phyloP scores from a whole-genome alignment of 1,140 invertebrate genomes.

The Teleopsis dalmanni region DNA sequence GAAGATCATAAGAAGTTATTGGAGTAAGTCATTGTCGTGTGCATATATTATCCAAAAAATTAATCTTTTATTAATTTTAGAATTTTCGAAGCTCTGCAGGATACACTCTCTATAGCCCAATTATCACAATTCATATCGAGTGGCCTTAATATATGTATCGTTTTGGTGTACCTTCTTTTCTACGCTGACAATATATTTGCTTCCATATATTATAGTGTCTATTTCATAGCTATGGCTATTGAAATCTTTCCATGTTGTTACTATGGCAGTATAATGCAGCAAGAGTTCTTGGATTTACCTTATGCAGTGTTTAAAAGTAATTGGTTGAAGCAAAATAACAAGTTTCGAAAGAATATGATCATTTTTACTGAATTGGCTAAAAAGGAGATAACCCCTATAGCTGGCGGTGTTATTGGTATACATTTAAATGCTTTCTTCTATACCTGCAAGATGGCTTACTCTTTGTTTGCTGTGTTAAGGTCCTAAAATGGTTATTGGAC shows the following conservation, averaged over 20 bases:
- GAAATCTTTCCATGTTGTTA: conserved; percentile 8
- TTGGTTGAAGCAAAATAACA: conserved; percentile 3
- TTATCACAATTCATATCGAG: conserved; percentile 14
- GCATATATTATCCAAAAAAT: conserved; percentile 14
- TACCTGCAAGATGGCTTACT: conserved; percentile 10
- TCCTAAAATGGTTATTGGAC: no score
- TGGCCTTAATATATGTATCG: conserved; percentile 8
- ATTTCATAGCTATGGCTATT: conserved; percentile 2
- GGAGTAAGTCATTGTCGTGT: conserved; percentile 12
- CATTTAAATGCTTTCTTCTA: conserved; percentile 5
- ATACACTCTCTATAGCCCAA: conserved; percentile 17
- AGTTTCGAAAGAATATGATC: conserved; percentile 7
- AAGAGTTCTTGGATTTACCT: conserved; percentile 6
- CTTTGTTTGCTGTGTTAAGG: conserved; percentile 5
- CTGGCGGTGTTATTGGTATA: conserved; percentile 5
- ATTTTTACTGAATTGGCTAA: conserved; percentile 9
- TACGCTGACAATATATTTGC: conserved; percentile 3
- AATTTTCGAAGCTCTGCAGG: conserved; percentile 1
- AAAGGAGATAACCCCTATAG: neutral
- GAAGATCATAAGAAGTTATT: conserved; percentile 17
- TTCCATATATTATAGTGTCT: neutral
- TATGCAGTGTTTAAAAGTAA: conserved; percentile 8
- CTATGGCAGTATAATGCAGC: conserved; percentile 9
- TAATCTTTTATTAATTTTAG: conserved; percentile 7
- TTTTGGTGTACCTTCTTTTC: neutral